These are phyloP conservation scores for Capitulum mitella DNA, from an alignment of 2,888 invertebrate species.

Conservation along the genomic window DNA sequence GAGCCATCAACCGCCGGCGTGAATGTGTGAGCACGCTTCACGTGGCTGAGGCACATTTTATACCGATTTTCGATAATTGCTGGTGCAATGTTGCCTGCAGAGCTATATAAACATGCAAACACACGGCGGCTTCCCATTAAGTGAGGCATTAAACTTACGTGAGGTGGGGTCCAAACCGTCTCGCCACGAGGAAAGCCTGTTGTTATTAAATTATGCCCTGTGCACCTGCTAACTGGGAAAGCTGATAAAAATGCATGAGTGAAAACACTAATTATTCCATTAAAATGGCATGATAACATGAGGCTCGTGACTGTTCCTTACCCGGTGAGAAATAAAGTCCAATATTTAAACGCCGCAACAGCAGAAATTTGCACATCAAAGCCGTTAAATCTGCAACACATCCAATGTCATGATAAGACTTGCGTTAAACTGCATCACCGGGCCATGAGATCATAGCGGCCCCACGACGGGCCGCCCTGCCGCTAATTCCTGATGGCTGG, in stretches of 20 bases:
- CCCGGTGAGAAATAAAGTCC: too few relatives aligned
- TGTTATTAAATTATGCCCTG: not conserved
- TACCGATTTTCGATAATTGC: not conserved
- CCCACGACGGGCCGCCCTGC: too few relatives aligned
- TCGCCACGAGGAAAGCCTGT: not conserved
- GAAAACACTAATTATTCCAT: not conserved
- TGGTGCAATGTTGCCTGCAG: constrained; percentile 6
- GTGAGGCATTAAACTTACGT: not conserved
- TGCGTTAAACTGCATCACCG: too few relatives aligned
- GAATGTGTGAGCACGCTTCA: not conserved
- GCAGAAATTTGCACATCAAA: too few relatives aligned
- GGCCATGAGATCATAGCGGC: too few relatives aligned
- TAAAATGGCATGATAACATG: not conserved
- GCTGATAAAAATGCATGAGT: not conserved
- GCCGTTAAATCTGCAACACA: too few relatives aligned
- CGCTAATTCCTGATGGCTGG: too few relatives aligned
- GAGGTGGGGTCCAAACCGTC: not conserved
- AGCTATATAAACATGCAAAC: not conserved
- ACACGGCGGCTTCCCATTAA: not conserved
- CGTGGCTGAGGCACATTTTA: not conserved
- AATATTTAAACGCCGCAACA: too few relatives aligned
- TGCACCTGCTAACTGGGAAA: not conserved
- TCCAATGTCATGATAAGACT: too few relatives aligned
- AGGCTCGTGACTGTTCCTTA: not conserved
- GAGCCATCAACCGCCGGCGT: too few relatives aligned